A percentile compares a stretch with the other conserved stretches of the same genome.
These are phyloP conservation scores for Anseranas semipalmata DNA, from an alignment of 2,113 vertebrate species.

Conservation along the genomic window DNA sequence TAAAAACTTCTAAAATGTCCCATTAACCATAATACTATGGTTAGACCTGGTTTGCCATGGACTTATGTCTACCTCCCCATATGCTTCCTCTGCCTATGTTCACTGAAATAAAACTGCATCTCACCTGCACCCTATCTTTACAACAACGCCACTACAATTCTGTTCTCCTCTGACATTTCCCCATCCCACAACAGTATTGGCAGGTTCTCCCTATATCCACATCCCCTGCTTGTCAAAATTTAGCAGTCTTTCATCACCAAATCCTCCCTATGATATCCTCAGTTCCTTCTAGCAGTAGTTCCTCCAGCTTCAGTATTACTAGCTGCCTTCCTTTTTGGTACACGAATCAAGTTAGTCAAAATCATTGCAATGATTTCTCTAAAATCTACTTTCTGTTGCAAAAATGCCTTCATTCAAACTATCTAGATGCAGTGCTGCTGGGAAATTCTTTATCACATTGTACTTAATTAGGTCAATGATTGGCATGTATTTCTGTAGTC, in stretches of 20 bases:
- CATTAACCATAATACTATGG: neutral
- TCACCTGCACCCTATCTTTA: neutral
- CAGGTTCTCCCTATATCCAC: neutral
- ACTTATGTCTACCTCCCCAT: neutral
- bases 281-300: neutral
- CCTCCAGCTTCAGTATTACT: neutral
- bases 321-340: neutral
- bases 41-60: neutral
- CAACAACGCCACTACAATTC: neutral
- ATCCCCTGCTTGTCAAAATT: neutral
- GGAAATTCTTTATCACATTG: neutral
- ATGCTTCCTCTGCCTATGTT: neutral
- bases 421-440: neutral
- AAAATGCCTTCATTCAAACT: neutral
- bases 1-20: neutral
- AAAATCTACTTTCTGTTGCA: neutral
- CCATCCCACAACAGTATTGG: neutral
- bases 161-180: neutral
- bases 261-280: neutral
- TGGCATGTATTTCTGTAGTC: neutral
- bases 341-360: neutral
- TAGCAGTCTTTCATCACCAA: neutral
- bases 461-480: neutral
- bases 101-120: neutral
- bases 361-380: neutral